A percentile compares a stretch with the other conserved stretches of the same genome.
phyloP scores from a whole-genome alignment of 2,113 vertebrate genomes.

The Syngnathus typhle region DNA sequence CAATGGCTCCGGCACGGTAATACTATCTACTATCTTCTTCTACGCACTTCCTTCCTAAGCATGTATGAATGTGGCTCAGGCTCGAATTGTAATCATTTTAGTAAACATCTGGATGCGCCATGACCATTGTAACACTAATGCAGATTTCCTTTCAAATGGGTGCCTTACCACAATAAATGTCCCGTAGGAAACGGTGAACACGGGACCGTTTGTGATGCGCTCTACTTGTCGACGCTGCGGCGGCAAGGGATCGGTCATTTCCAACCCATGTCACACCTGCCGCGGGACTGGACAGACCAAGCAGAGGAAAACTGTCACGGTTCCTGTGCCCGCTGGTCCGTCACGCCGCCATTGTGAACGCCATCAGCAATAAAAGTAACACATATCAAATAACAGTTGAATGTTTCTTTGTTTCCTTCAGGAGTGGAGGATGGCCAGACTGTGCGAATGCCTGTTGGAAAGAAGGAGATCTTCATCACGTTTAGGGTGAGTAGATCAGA shows the following conservation, averaged over 20 bases:
- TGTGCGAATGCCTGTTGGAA: conserved; percentile 93
- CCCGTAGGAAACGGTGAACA: conserved; percentile 88
- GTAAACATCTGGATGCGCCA: too few species aligned
- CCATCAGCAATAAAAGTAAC: too few species aligned
- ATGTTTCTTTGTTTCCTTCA: conserved; percentile 37
- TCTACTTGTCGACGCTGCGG: conserved; percentile 88
- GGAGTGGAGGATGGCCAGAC: conserved; percentile 96
- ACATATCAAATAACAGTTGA: not conserved
- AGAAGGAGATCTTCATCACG: conserved; percentile 91
- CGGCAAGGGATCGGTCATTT: conserved; percentile 82
- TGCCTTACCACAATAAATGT: too few species aligned
- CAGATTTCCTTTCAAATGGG: too few species aligned
- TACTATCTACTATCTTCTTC: conserved; percentile 13
- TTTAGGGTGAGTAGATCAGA: conserved; percentile 73
- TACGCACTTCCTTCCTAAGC: not conserved
- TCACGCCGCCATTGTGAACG: conserved; percentile 1
- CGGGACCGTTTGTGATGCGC: conserved; percentile 94
- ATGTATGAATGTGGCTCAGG: not conserved
- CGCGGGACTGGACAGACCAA: conserved; percentile 86
- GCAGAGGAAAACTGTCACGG: conserved; percentile 83
- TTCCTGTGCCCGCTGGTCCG: conserved; percentile 93
- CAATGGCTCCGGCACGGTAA: conserved; percentile 90
- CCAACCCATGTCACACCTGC: conserved; percentile 78
- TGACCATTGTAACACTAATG: too few species aligned
- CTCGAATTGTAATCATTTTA: too few species aligned